Conservation (phyloP, 2,797 vertebrate species). For the Channa striata region DNA sequence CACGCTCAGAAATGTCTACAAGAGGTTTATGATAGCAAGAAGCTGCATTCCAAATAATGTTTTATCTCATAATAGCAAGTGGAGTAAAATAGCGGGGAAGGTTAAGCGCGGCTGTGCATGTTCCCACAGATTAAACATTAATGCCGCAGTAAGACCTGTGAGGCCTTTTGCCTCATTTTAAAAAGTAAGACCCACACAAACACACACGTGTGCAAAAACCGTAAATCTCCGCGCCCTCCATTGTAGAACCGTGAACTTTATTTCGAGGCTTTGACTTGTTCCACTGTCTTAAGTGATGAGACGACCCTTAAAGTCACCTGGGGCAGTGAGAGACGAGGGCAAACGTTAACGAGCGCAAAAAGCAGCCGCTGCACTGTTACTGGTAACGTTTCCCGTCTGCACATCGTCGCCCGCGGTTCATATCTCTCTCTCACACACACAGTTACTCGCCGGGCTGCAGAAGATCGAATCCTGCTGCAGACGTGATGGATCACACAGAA, state of each 20-base stretch:
- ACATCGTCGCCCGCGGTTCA: constrained; percentile 46
- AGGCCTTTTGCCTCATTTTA: constrained; percentile 33
- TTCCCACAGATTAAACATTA: constrained; percentile 24
- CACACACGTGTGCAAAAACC: constrained; percentile 13
- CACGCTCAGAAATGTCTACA: neutral
- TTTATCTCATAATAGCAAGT: constrained; percentile 7
- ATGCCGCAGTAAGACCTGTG: constrained; percentile 9
- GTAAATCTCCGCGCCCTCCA: constrained; percentile 26
- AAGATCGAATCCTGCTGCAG: constrained; percentile 53
- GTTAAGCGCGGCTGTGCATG: constrained; percentile 17
- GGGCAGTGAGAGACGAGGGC: constrained; percentile 47
- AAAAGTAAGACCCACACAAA: constrained; percentile 29
- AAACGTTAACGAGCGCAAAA: constrained; percentile 49
- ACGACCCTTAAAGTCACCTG: constrained; percentile 33
- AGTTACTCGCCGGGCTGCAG: constrained; percentile 40
- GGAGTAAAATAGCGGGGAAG: constrained; percentile 13
- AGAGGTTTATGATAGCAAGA: constrained; percentile 16
- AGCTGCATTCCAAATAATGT: constrained; percentile 10
- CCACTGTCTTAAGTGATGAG: constrained; percentile 15
- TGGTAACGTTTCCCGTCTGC: constrained; percentile 54
- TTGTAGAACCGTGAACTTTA: constrained; percentile 60
- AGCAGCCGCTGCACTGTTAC: constrained; percentile 33
- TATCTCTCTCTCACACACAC: constrained; percentile 44
- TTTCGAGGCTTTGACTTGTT: constrained; percentile 50
- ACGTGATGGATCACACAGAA: constrained; percentile 57